Evolutionary conservation across 2,113 vertebrate genomes (phyloP), one percentile per base, ranked within the genome.

Genomic region (Uropsilus gracilis): DNA sequence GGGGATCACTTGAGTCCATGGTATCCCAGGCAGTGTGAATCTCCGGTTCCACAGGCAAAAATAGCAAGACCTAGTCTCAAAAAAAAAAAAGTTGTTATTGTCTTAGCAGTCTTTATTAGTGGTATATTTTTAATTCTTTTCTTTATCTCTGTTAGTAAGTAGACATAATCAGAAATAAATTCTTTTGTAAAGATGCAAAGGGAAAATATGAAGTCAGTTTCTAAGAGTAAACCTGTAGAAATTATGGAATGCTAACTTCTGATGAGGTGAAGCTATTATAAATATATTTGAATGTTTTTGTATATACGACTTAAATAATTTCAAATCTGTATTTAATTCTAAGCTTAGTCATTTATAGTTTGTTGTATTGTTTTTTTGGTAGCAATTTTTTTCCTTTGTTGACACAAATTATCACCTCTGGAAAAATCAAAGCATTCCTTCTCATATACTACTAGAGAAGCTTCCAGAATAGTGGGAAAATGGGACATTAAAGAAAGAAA

Each of bases 401-500:
- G 61, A 64, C 93, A 66, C 20, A 75, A 63, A 63, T 63, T 59
- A 93, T 64, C 13, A 55, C 59, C 53, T 69, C 24, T 82, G 9
- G 30, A 85, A 87, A 87, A 76, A 26, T 91, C 13, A 59, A 92
- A 85, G 59, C 30, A 48, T 69, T 77, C 44, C 32, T 90, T 77
- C 16, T 91, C 55, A 72, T 42, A n/a, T 61, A 39, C 16, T 86
- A 22, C 75, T 85, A 76, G 22, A 86, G 32, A 77, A 28, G 37
- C 69, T 92, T 84, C 81, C 28, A 71, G 63, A 78, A 86, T 89
- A 42, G 37, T 72, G n/a, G n/a, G 50, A 77, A 92, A 94, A 73
- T 8, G 75, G 24, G 4, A 85, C 42, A 71, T 57, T 68, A n/a
- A 37, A 55, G 59, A 59, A 78, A 73, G n/a, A 55, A n/a, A n/a